These are phyloP conservation scores for Caenorhabditis afra DNA, from an alignment of 2,888 invertebrate genomes.

Conservation along the genomic window DNA sequence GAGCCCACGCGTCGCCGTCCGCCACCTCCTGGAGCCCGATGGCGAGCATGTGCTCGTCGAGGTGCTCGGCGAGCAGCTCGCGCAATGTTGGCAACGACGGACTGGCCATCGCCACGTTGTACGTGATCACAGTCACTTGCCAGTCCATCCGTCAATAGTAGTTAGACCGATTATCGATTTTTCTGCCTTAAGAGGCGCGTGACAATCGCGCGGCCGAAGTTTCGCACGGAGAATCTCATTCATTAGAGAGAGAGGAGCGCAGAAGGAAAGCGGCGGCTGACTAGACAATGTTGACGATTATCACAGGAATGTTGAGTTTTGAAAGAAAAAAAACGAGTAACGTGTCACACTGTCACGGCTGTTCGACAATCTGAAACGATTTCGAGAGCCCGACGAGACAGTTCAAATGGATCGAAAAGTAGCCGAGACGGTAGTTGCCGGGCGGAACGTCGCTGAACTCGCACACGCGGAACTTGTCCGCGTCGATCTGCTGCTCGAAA, in stretches of 20 bases:
- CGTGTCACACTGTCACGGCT: constrained; percentile 6
- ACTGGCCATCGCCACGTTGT: constrained; percentile 65
- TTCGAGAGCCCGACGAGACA: constrained; percentile 67
- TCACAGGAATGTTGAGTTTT: no score
- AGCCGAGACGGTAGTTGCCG: constrained; percentile 73
- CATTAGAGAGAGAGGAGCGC: no score
- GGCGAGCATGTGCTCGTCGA: constrained; percentile 46
- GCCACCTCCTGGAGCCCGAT: constrained; percentile 69
- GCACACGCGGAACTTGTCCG: constrained; percentile 52
- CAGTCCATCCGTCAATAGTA: no score
- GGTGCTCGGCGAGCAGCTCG: constrained; percentile 33
- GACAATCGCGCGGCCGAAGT: no score
- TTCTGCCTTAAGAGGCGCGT: no score
- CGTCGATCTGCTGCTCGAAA: constrained; percentile 57
- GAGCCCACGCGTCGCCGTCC: constrained; percentile 64
- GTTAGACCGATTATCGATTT: no score
- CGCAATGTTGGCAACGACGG: constrained; percentile 30
- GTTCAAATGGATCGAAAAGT: constrained; percentile 60
- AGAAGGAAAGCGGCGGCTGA: no score
- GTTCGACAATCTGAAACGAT: constrained; percentile 58
- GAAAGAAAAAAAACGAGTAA: no score
- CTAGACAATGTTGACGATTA: no score
- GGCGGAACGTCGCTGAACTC: constrained; percentile 71
- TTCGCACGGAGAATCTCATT: no score
- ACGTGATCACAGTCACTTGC: constrained; percentile 63